Percentiles rank a stretch among this genome's conserved stretches.
phyloP scores from a whole-genome alignment of 37 sponge, comb jelly and placozoan species.

The Chondrosia reniformis region DNA sequence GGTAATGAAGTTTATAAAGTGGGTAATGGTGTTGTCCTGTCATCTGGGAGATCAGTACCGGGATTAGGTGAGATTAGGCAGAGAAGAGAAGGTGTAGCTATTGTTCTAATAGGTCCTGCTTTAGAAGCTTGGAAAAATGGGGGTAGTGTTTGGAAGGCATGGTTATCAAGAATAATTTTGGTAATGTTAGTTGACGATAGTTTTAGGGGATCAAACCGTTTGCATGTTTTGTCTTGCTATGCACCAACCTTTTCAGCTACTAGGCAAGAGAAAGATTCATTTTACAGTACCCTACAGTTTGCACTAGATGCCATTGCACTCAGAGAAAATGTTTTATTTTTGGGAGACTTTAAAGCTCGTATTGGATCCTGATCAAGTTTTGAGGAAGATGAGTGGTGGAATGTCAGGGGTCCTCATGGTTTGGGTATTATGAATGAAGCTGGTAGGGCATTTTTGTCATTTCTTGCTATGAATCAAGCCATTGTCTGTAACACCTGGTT shows the following conservation, averaged over 20 bases:
- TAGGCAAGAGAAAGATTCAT: conserved; percentile 15
- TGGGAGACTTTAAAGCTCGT: conserved; percentile 19
- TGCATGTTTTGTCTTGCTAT: conserved; percentile 24
- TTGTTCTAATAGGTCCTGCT: conserved; percentile 10
- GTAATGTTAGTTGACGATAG: background rate
- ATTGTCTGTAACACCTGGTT: conserved; percentile 45
- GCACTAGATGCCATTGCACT: background rate
- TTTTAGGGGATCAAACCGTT: background rate
- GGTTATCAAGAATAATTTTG: conserved; percentile 28
- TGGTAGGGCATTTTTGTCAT: conserved; percentile 23
- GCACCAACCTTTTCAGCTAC: conserved; percentile 17
- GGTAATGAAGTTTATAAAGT: no score
- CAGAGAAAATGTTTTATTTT: conserved; percentile 15
- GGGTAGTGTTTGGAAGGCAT: conserved; percentile 45
- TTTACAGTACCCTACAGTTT: background rate
- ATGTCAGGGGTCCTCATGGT: conserved; percentile 16
- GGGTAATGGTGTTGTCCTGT: no score
- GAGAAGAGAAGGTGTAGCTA: conserved; percentile 23
- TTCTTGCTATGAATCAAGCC: conserved; percentile 19
- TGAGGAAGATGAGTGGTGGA: conserved; percentile 22
- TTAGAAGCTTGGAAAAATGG: conserved; percentile 4
- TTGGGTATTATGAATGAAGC: conserved; percentile 15
- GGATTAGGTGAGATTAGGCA: no score
- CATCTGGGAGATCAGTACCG: no score
- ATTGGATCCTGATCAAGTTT: background rate